A percentile compares a stretch with the other conserved stretches of the same genome.
Evolutionary conservation across 2,113 vertebrate species (phyloP).

Genomic region (Arenaria interpres): DNA sequence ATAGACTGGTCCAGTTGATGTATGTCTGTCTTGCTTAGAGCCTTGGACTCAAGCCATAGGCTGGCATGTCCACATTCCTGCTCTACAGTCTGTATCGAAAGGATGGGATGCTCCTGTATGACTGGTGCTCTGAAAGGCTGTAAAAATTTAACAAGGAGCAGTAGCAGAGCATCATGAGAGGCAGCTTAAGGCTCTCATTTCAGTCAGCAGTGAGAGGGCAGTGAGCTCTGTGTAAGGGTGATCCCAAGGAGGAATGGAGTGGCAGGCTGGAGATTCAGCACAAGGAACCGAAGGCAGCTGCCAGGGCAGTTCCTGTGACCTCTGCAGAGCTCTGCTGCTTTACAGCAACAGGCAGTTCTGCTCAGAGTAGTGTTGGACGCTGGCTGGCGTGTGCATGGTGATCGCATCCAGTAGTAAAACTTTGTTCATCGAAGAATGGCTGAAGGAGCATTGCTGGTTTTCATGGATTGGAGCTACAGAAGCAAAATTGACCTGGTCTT

Average conservation of each 20-base stretch:
- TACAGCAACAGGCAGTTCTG: not conserved
- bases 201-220: not conserved
- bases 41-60: not conserved
- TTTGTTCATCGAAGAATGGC: not conserved
- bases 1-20: not conserved
- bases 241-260: not conserved
- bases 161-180: not conserved
- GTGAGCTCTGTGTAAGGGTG: not conserved
- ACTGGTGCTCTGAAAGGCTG: not conserved
- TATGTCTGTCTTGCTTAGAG: not conserved
- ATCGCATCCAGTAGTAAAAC: not conserved
- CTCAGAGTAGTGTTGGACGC: not conserved
- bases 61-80: not conserved
- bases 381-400: not conserved
- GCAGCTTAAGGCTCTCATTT: not conserved
- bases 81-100: not conserved
- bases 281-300: not conserved
- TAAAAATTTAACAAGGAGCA: not conserved
- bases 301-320: not conserved
- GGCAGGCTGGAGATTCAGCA: not conserved
- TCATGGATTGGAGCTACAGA: not conserved
- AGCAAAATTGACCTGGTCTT: not conserved
- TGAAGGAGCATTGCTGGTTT: not conserved
- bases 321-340: not conserved
- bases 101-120: not conserved